phyloP scores from a whole-genome alignment of 2,113 vertebrate genomes.

The Procavia capensis region DNA sequence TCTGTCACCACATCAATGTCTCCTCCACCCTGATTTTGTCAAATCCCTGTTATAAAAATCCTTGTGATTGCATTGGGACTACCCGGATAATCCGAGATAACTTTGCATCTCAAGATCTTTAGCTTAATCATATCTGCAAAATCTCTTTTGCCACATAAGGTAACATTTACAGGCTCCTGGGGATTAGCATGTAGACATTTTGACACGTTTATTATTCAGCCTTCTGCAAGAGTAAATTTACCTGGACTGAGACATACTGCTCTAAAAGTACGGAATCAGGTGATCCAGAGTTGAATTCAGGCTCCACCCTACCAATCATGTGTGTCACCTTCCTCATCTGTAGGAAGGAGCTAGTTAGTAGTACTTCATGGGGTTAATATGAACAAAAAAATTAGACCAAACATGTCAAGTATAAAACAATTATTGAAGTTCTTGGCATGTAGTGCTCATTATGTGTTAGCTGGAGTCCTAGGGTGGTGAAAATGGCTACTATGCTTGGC shows the following conservation, averaged over 20 bases:
- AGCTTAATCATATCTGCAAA: background rate
- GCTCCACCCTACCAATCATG: background rate
- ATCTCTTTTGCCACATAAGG: too few relatives aligned
- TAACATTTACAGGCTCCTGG: background rate
- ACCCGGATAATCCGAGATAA: background rate
- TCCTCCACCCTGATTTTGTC: background rate
- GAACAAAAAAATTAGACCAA: background rate
- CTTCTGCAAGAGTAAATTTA: background rate
- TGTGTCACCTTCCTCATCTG: background rate
- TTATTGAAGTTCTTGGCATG: background rate
- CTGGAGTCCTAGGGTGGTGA: background rate
- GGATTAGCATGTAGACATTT: background rate
- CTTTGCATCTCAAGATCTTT: background rate
- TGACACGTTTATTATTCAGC: background rate
- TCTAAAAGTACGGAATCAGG: background rate
- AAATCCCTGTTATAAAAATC: background rate
- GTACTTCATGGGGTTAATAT: background rate
- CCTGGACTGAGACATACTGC: background rate
- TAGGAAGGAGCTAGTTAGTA: background rate
- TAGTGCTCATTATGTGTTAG: background rate
- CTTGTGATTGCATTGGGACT: background rate
- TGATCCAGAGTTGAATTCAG: background rate
- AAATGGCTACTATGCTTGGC: background rate
- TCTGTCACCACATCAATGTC: background rate
- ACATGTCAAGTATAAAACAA: background rate